Base-by-base conservation (phyloP, 2,113 vertebrate species). In the Suncus etruscus region DNA sequence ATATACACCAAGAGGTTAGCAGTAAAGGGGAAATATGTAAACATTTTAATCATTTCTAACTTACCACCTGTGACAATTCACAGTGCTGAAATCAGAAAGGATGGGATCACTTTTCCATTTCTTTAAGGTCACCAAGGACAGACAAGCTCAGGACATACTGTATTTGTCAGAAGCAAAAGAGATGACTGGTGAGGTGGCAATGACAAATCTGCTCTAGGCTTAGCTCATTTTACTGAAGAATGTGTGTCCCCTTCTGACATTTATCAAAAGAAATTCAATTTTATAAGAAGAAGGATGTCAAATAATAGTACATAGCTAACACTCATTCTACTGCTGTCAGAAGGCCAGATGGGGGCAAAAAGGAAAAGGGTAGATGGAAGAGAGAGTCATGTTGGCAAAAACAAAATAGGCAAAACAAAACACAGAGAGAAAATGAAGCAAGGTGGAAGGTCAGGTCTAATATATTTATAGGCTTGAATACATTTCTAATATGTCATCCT, bases 181-280 rank as follows among this genome's bases (percentile, higher is more conserved):
- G 93, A 92, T 94, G 94, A 45, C 92, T 94, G 79, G 93, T 7
- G 83, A 93, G 91, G 78, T 89, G 84, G 81, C 94, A 94, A 68
- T 96, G 95, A 96, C 92, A 95, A 92, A 94, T 92, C 72, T 95
- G 78, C 74, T 91, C 89, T 32, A 74, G 75, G 91, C 70, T 95
- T 77, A 95, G 93, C 94, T 96, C 95, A 94, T 95, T 96, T 96
- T 91, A 92, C 95, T 94, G 94, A 95, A 94, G 91, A 94, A 95
- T 94, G 92, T 92, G 54, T 94, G 87, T 94, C 83, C 94, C 92
- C 83, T 93, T 87, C 94, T 95, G 94, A 95, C 96, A 97, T 96
- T 97, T 96, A 95, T 96, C 94, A 97, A 93, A 94, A 95, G 93
- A 93, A 95, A 95, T 95, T 96, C 94, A 92, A 95, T 96, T 95